These are phyloP conservation scores for Agriopis aurantiaria DNA, from an alignment of 2,888 invertebrate species.

Conservation along the genomic window DNA sequence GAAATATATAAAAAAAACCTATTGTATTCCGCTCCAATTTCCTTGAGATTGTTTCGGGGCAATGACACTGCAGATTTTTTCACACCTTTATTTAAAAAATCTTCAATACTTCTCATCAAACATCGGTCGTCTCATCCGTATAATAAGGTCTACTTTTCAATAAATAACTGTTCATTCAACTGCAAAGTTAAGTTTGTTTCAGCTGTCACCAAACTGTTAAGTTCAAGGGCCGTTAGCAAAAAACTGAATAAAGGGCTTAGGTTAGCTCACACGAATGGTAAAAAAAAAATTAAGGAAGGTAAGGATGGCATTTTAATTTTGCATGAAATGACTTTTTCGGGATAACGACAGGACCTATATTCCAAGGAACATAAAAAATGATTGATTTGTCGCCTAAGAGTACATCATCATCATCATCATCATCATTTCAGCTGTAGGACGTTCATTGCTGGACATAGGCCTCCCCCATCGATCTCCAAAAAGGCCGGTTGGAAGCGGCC, in stretches of 20 bases:
- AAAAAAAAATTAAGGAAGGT: slow-evolving; percentile 58
- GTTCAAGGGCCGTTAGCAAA: slow-evolving; percentile 63
- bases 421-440: no score
- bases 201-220: slow-evolving; percentile 48
- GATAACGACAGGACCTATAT: not conserved
- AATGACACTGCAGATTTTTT: slow-evolving; percentile 70
- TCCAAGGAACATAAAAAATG: not conserved
- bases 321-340: slow-evolving; percentile 77
- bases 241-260: slow-evolving; percentile 58
- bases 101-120: not conserved
- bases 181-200: slow-evolving; percentile 40
- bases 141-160: slow-evolving; percentile 35
- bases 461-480: no score
- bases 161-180: not conserved
- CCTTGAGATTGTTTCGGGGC: slow-evolving; percentile 54
- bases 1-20: slow-evolving; percentile 41
- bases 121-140: not conserved
- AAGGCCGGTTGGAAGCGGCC: no score
- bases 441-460: no score
- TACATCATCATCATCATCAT: no score
- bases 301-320: slow-evolving; percentile 70
- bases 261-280: slow-evolving; percentile 60
- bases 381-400: no score
- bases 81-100: slow-evolving; percentile 32
- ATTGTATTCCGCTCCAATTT: slow-evolving; percentile 63